These are phyloP conservation scores for Pelodytes ibericus DNA, from an alignment of 2,797 vertebrate species.

Conservation along the genomic window DNA sequence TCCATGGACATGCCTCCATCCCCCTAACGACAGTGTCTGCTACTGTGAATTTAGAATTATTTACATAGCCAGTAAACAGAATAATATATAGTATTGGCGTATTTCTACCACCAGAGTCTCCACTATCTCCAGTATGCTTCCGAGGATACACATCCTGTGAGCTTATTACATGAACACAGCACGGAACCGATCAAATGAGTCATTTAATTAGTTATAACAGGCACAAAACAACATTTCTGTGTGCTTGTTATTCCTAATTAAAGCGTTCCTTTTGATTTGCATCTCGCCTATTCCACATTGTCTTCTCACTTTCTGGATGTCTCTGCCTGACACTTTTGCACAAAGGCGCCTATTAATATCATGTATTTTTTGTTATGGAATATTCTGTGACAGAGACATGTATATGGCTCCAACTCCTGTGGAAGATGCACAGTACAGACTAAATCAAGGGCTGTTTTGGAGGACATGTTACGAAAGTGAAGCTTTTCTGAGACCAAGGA, in stretches of 20 bases:
- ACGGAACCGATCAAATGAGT: constrained; percentile 33
- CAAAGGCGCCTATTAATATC: constrained; percentile 49
- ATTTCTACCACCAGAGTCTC: background rate
- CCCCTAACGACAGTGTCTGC: too few species aligned
- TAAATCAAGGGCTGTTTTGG: background rate
- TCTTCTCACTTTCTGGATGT: constrained; percentile 24
- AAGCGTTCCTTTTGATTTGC: constrained; percentile 45
- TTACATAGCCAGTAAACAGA: too few species aligned
- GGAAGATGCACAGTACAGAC: constrained; percentile 12
- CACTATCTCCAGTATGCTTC: background rate
- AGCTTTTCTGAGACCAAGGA: too few species aligned
- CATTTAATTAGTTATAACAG: constrained; percentile 52
- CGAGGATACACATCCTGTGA: constrained; percentile 5
- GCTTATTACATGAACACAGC: constrained; percentile 27
- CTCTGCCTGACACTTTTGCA: constrained; percentile 40
- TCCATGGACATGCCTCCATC: too few species aligned
- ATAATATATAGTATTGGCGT: too few species aligned
- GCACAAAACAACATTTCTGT: constrained; percentile 46
- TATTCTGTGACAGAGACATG: constrained; percentile 35
- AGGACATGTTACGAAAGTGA: too few species aligned
- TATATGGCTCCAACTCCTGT: constrained; percentile 17
- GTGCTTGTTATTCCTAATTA: constrained; percentile 53
- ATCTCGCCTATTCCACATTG: constrained; percentile 17
- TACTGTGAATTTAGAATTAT: too few species aligned
- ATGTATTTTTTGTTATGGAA: constrained; percentile 29